phyloP scores from a whole-genome alignment of 2,113 vertebrate genomes.

The Myodes glareolus region DNA sequence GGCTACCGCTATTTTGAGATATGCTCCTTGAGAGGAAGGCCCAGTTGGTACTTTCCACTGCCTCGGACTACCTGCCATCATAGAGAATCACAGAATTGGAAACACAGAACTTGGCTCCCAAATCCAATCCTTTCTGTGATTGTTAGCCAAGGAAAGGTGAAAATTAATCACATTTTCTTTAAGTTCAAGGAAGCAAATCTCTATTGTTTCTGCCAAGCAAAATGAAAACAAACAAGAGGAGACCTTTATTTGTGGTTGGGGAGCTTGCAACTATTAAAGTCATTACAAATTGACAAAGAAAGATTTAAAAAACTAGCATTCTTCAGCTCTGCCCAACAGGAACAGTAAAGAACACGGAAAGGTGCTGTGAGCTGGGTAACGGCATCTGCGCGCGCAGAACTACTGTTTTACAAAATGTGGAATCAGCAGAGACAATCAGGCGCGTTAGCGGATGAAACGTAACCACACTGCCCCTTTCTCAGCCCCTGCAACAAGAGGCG shows the following conservation, averaged over 20 bases:
- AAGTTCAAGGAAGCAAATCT: neutral
- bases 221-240: neutral
- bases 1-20: conserved; percentile 44
- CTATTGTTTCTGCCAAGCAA: neutral
- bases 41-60: neutral
- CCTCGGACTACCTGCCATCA: conserved; percentile 3
- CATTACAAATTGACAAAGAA: conserved; percentile 2
- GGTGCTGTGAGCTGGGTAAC: neutral
- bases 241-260: neutral
- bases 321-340: neutral
- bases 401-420: conserved; percentile 1
- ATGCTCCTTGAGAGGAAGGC: conserved; percentile 44
- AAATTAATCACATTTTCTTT: conserved; percentile 42
- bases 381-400: neutral
- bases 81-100: neutral
- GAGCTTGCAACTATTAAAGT: neutral
- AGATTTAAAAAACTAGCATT: neutral
- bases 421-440: neutral
- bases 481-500: neutral
- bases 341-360: neutral
- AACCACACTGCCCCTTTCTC: neutral
- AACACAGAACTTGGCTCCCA: neutral
- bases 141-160: conserved; percentile 39
- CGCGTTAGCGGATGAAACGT: neutral
- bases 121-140: neutral